These are phyloP conservation scores for Sorex araneus DNA, from an alignment of 2,113 vertebrate genomes.

Conservation along the genomic window DNA sequence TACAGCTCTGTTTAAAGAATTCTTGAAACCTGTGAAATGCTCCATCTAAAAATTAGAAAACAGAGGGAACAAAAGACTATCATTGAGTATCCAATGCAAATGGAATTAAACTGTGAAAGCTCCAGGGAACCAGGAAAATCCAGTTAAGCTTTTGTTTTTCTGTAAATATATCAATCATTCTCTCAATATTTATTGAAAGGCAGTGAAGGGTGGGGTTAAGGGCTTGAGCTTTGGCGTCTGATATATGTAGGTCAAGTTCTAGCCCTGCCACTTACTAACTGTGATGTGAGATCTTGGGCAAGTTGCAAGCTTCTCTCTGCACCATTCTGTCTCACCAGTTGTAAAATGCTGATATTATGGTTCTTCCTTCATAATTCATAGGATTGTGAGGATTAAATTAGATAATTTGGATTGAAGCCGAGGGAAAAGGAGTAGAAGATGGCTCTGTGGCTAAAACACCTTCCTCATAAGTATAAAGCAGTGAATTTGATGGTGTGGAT, in stretches of 20 bases:
- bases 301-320: neutral
- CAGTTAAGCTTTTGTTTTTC: constrained; percentile 68
- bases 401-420: neutral
- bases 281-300: neutral
- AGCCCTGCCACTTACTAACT: neutral
- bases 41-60: constrained; percentile 55
- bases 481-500: too few species aligned
- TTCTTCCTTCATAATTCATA: neutral
- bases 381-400: neutral
- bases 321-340: neutral
- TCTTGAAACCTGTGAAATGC: constrained; percentile 40
- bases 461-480: too few species aligned
- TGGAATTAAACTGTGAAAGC: constrained; percentile 67
- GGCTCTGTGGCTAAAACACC: too few species aligned
- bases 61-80: constrained; percentile 20
- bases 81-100: constrained; percentile 58
- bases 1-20: constrained; percentile 36
- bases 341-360: neutral
- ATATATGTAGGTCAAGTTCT: neutral
- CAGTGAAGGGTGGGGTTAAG: constrained; percentile 46
- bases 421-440: too few species aligned
- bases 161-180: constrained; percentile 76
- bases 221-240: constrained; percentile 34
- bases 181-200: constrained; percentile 71
- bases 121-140: constrained; percentile 58